Conservation (phyloP, 2,113 vertebrate species). For the Monopterus albus region DNA sequence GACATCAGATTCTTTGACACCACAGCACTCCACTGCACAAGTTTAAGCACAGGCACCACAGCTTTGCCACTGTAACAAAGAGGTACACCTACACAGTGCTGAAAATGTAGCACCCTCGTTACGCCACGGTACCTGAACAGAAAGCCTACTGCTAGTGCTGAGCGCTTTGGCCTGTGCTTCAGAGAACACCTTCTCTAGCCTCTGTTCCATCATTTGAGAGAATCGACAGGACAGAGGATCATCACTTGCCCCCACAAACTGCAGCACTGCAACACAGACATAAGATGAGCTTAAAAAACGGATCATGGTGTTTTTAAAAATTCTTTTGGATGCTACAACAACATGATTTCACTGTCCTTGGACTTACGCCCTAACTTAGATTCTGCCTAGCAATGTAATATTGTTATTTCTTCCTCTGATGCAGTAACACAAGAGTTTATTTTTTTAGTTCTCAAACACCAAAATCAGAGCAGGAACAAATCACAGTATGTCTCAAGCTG, state of each 20-base stretch:
- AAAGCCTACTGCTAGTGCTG: conserved; percentile 86
- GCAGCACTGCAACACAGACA: conserved; percentile 85
- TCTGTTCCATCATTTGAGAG: conserved; percentile 94
- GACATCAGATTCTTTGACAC: neutral
- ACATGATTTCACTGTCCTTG: too few relatives aligned
- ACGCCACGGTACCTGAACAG: conserved; percentile 87
- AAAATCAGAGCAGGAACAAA: conserved; percentile 34
- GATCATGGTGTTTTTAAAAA: neutral
- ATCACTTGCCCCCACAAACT: conserved; percentile 92
- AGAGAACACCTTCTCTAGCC: conserved; percentile 92
- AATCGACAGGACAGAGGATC: conserved; percentile 93
- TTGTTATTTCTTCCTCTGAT: conserved; percentile 4
- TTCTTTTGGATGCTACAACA: too few relatives aligned
- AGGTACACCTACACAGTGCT: neutral
- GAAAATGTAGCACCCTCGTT: neutral
- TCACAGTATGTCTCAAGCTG: conserved; percentile 13
- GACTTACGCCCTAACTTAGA: neutral
- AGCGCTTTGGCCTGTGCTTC: conserved; percentile 90
- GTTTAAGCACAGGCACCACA: neutral
- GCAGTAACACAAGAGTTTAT: neutral
- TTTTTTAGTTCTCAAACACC: conserved; percentile 12
- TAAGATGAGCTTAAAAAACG: conserved; percentile 1
- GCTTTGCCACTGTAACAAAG: neutral
- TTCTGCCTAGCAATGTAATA: neutral
- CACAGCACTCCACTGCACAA: too few relatives aligned